phyloP scores from a whole-genome alignment of 2,113 vertebrate species.

The Coreoperca whiteheadi region DNA sequence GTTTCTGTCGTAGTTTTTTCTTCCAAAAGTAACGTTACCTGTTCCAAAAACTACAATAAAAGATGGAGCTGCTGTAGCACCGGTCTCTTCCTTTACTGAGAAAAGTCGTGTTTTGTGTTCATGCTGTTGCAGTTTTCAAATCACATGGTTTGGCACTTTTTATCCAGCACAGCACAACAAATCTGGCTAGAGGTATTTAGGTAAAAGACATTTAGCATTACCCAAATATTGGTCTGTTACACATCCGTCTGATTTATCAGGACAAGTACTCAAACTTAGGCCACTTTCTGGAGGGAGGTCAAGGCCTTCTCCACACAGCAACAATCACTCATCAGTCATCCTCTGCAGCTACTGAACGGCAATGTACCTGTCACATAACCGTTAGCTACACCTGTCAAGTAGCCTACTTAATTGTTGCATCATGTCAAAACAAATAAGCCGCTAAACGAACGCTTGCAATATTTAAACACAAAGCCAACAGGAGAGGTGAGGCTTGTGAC shows the following conservation, averaged over 20 bases:
- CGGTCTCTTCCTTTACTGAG: not conserved
- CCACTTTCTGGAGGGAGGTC: slow-evolving; percentile 39
- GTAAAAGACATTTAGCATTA: too few relatives aligned
- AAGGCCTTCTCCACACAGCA: not conserved
- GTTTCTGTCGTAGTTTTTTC: too few relatives aligned
- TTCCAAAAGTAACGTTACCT: not conserved
- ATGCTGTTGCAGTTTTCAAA: not conserved
- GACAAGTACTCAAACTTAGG: not conserved
- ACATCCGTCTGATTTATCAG: not conserved
- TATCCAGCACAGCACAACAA: not conserved
- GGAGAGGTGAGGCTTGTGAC: too few relatives aligned
- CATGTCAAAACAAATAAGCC: not conserved
- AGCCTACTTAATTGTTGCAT: not conserved
- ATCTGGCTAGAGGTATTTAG: not conserved
- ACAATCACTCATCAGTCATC: too few relatives aligned
- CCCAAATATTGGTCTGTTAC: not conserved
- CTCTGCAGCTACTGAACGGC: not conserved
- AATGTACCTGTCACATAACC: not conserved
- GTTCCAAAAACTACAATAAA: not conserved
- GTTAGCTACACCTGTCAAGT: not conserved
- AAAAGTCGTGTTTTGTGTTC: not conserved
- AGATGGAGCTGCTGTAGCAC: not conserved
- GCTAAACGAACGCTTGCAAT: not conserved
- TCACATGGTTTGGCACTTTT: not conserved
- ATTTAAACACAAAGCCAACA: not conserved